Base-by-base conservation (phyloP, 2,888 invertebrate genomes). In the Timandra comae region DNA sequence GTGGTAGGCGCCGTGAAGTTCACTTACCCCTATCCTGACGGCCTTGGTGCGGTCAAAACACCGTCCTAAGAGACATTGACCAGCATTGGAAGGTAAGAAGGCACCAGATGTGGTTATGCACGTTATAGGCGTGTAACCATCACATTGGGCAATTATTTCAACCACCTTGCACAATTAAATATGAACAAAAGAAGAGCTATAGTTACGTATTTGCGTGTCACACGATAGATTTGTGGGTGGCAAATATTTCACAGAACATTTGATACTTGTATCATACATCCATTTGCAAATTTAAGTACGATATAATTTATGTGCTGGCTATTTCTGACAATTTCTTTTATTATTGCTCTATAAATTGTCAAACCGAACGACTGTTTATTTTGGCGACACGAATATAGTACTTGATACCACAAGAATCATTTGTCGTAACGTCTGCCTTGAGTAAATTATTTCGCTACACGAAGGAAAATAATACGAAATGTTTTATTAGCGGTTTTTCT, bases 11-110 rank as follows among this genome's bases (percentile, higher is more conserved):
- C 55, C 56, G 59, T 63, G 57, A 59, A 63, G 73, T 73, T 74
- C 72, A 69, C 51, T 55, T 58, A 76, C 70, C 70, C 52, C 65
- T 61, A 69, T 74, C 73, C 73, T 69, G 63, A 42, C 69, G 78
- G 72, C 81, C 81, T 81, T 81, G 79, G 45, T 44, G 68, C 78
- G 81, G 81, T 81, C 80, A 74, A 67, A 73, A 66, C 76, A 61
- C 62, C 64, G 57, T 43, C 54, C 50, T 51, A 56, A 49, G 63
- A 79, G 77, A 72, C 78, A 68, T 77, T 79, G 76, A 79, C 79
- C 77, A 76, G 63, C 52, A 56, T 52, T 49, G 48, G 57, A 41
- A 60, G 47, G 52, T 43, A 54, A 50, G 54, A 49, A 54, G 55
- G 33, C 30, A 64, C 61, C 70, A 68, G 63, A 64, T 69, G 71